Percentiles rank a stretch among this genome's conserved stretches.
phyloP scores from a whole-genome alignment of 2,888 invertebrate species.

The Camponotus fellah region DNA sequence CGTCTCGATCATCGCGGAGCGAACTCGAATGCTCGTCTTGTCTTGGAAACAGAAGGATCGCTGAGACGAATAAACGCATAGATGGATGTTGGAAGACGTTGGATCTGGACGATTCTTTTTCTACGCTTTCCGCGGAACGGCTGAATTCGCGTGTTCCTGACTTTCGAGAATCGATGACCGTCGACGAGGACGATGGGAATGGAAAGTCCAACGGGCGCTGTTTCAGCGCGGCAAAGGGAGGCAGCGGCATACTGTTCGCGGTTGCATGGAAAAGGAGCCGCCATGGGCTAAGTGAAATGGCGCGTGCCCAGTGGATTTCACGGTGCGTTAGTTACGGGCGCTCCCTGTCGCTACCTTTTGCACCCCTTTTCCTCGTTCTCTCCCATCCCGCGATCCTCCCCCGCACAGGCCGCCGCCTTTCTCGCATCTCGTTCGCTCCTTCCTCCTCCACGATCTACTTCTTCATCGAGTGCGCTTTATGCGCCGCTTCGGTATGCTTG shows the following conservation, averaged over 20 bases:
- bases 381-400: conserved; percentile 27
- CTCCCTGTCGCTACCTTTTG: conserved; percentile 69
- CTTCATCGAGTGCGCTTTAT: conserved; percentile 45
- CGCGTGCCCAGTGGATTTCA: conserved; percentile 84
- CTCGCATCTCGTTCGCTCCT: conserved; percentile 16
- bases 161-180: conserved; percentile 70
- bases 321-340: conserved; percentile 81
- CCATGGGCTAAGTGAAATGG: conserved; percentile 83
- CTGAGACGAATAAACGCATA: not conserved
- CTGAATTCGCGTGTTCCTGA: conserved; percentile 40
- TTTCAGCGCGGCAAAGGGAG: conserved; percentile 48
- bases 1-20: conserved; percentile 1
- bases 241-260: conserved; percentile 34
- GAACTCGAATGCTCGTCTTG: not conserved
- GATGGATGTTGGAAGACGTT: not conserved
- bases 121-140: not conserved
- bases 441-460: conserved; percentile 42
- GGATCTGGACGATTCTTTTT: conserved; percentile 16
- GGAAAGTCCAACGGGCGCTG: conserved; percentile 46
- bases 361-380: conserved; percentile 54
- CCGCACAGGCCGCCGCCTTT: conserved; percentile 8
- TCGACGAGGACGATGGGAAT: conserved; percentile 33
- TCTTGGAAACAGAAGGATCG: not conserved
- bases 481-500: conserved; percentile 25
- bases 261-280: conserved; percentile 72